Evolutionary conservation across 2,113 vertebrate species (phyloP), one percentile per base, ranked within the genome.

Genomic region (Fukomys damarensis): DNA sequence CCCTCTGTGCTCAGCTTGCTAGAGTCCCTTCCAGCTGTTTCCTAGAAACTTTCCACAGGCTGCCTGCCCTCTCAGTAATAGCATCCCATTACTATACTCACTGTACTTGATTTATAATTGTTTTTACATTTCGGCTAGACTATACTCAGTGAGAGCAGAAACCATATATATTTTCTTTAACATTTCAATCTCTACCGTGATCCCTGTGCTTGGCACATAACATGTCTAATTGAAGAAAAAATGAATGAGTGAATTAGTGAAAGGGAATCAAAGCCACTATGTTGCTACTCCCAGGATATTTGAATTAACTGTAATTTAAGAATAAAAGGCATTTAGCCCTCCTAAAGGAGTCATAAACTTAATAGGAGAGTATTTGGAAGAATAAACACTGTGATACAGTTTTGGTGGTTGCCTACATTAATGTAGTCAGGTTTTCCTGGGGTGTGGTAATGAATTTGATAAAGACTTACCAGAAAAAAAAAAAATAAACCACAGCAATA

Each of bases 191-290:
- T 72, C 59, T 26, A 65, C 19, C 59, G 92, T 14, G 20, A 16
- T 65, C 5, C 30, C 52, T 9, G 12, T 58, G 38, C 32, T 49
- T 80, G 49, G 65, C 49, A 79, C 8, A 0, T 49, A 43, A 52
- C 70, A 76, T 41, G 19, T 91, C 66, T 77, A 72, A 68, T 12
- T 49, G 26, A 82, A 93, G 26, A 82, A 93, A 38, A 56, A 83
- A 85, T 72, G 91, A 96, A 76, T 70, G 70, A 94, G 9, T 81
- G 83, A 83, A 93, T 93, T 82, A 96, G 94, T 52, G 56, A 61
- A 74, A 61, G 26, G 54, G 24, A 95, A 86, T n/a, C 58, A 20
- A 86, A 79, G 74, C 65, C 7, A 35, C 80, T 54, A 2, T 12
- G 5, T 14, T 49, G 89, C 77, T 77, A 63, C n/a, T 89, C 41